These are phyloP conservation scores for Columba janthina DNA, from an alignment of 2,113 vertebrate genomes.

Conservation along the genomic window DNA sequence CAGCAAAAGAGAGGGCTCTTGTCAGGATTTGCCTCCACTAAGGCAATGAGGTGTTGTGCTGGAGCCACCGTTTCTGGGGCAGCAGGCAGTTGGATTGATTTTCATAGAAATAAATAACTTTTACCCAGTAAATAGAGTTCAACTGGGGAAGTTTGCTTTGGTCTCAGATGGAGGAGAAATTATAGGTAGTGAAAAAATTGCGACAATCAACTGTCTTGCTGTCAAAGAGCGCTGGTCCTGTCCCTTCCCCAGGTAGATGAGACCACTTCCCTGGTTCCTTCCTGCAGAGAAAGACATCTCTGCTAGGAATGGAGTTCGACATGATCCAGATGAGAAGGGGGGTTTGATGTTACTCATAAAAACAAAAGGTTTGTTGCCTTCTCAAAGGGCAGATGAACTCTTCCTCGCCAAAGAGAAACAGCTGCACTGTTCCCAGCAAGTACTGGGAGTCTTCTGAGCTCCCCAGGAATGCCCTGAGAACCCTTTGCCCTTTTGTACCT, in stretches of 20 bases:
- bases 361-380: not conserved
- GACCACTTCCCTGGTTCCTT: not conserved
- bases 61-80: not conserved
- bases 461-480: not conserved
- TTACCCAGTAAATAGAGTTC: not conserved
- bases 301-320: not conserved
- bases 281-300: not conserved
- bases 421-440: not conserved
- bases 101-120: not conserved
- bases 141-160: not conserved
- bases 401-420: not conserved
- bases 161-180: not conserved
- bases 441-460: not conserved
- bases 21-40: not conserved
- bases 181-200: not conserved
- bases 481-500: not conserved
- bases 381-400: not conserved
- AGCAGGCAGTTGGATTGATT: not conserved
- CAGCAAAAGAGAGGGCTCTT: not conserved
- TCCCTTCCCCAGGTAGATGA: not conserved
- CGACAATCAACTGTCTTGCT: not conserved
- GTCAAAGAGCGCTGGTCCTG: not conserved
- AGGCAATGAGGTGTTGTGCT: not conserved
- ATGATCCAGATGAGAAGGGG: not conserved
- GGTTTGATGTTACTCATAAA: not conserved